phyloP scores from a whole-genome alignment of 1,140 invertebrate species.

The Drosophila yakuba region DNA sequence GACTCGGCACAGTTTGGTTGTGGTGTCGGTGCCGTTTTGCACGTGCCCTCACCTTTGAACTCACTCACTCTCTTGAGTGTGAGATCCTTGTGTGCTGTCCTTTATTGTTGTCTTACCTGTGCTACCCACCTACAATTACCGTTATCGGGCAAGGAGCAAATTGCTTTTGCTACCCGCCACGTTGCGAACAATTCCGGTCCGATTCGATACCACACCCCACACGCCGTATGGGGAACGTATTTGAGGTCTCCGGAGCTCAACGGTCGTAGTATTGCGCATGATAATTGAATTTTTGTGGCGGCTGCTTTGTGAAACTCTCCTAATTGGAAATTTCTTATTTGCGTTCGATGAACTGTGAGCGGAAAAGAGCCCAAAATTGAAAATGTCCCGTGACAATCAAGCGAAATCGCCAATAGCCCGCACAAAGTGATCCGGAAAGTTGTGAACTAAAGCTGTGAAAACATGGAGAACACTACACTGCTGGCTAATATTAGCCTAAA shows the following conservation, averaged over 20 bases:
- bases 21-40: constrained; percentile 33
- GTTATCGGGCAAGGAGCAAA: constrained; percentile 47
- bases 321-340: constrained; percentile 79
- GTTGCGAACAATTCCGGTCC: constrained; percentile 31
- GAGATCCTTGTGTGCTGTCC: constrained; percentile 12
- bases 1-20: constrained; percentile 40
- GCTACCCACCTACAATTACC: constrained; percentile 63
- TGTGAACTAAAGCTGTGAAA: constrained; percentile 26
- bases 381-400: constrained; percentile 49
- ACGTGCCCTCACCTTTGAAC: constrained; percentile 30
- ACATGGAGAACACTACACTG: constrained; percentile 43
- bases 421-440: constrained; percentile 4
- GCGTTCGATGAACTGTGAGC: constrained; percentile 62
- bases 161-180: constrained; percentile 54
- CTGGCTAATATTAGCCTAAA: constrained; percentile 17
- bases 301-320: constrained; percentile 55
- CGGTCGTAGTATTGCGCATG: constrained; percentile 53
- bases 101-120: constrained; percentile 66
- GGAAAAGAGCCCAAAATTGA: constrained; percentile 25
- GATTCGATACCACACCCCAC: constrained; percentile 20
- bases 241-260: constrained; percentile 6
- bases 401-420: constrained; percentile 44
- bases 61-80: no score
- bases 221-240: constrained; percentile 15
- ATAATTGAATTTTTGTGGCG: constrained; percentile 68